A percentile compares a stretch with the other conserved stretches of the same genome.
Conservation (phyloP, 2,888 invertebrate genomes). For the Synanthedon myopaeformis region DNA sequence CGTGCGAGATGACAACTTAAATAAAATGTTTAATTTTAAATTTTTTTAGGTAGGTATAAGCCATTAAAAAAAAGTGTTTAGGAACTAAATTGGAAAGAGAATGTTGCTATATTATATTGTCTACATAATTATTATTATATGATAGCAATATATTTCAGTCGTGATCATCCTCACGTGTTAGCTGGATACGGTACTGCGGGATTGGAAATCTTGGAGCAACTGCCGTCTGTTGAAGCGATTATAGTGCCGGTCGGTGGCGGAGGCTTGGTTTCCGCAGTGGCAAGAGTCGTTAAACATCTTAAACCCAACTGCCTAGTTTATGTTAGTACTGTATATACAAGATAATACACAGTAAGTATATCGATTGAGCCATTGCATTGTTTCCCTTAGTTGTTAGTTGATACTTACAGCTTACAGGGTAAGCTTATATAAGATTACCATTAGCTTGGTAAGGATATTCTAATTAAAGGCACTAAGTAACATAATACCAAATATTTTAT, state of each 20-base stretch:
- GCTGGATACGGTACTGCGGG: conserved; percentile 94
- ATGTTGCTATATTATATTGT: no score
- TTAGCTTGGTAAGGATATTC: no score
- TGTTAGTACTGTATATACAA: conserved; percentile 67
- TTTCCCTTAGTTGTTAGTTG: neutral
- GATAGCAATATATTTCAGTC: conserved; percentile 62
- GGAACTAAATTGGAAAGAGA: no score
- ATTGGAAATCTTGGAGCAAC: conserved; percentile 89
- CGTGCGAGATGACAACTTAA: no score
- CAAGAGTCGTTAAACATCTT: conserved; percentile 85
- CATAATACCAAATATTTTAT: neutral
- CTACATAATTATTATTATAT: no score
- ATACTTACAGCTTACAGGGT: no score
- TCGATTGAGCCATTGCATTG: neutral
- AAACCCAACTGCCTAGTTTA: conserved; percentile 85
- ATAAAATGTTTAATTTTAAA: no score
- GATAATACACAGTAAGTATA: neutral
- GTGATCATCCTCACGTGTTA: conserved; percentile 92
- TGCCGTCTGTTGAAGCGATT: conserved; percentile 86
- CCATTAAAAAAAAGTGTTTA: no score
- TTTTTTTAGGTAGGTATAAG: no score
- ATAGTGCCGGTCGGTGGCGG: conserved; percentile 92
- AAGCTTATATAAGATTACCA: no score
- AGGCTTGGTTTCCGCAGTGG: conserved; percentile 88
- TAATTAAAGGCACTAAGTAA: no score